Conservation (phyloP, 2,797 vertebrate genomes). For the Capromys pilorides region DNA sequence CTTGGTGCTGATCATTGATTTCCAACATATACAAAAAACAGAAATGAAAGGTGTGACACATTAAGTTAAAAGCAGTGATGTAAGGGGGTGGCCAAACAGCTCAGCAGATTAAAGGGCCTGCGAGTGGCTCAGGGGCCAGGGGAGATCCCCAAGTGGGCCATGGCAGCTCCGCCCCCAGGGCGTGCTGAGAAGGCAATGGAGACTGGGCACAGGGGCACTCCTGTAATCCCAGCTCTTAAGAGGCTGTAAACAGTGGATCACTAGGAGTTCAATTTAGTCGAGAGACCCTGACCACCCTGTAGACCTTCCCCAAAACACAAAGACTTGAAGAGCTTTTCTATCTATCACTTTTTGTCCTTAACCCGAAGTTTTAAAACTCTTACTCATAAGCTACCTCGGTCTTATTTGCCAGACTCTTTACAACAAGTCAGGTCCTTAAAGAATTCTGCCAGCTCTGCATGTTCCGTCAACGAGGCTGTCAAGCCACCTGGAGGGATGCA, state of each 20-base stretch:
- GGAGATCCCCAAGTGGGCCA: too few relatives aligned
- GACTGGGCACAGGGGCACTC: too few relatives aligned
- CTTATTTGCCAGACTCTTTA: conserved; percentile 27
- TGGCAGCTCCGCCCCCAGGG: too few relatives aligned
- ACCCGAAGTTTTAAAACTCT: conserved; percentile 37
- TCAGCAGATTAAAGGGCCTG: too few relatives aligned
- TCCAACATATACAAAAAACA: neutral
- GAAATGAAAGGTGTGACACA: neutral
- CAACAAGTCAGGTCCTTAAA: conserved; percentile 42
- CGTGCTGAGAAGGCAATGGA: too few relatives aligned
- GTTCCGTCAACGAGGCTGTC: neutral
- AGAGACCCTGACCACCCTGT: too few relatives aligned
- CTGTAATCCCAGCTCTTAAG: too few relatives aligned
- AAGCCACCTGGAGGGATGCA: neutral
- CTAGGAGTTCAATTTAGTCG: too few relatives aligned
- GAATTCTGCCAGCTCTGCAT: neutral
- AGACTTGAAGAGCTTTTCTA: neutral
- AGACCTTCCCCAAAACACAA: too few relatives aligned
- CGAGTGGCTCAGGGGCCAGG: too few relatives aligned
- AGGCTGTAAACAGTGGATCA: too few relatives aligned
- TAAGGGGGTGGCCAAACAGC: too few relatives aligned
- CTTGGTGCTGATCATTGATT: neutral
- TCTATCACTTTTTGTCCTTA: conserved; percentile 12
- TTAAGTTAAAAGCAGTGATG: neutral
- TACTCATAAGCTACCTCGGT: conserved; percentile 6